phyloP scores from a whole-genome alignment of 2,797 vertebrate species.

The Bryconaethiops microstoma region DNA sequence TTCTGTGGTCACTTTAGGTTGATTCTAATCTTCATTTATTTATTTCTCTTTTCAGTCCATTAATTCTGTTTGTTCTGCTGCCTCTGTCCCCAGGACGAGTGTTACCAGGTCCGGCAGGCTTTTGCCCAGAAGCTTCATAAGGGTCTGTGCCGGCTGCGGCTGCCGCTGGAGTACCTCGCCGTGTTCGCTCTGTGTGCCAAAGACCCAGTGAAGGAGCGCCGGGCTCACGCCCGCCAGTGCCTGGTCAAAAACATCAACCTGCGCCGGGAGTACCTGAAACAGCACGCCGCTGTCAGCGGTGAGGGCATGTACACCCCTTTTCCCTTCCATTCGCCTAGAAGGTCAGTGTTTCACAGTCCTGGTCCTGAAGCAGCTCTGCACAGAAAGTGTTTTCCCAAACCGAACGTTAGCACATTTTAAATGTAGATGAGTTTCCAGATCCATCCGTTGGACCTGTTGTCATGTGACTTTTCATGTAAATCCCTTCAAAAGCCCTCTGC shows the following conservation, averaged over 20 bases:
- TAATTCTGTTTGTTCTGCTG: neutral
- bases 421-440: too few species aligned
- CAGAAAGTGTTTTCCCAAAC: too few species aligned
- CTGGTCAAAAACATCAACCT: slow-evolving; percentile 98
- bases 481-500: too few species aligned
- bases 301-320: slow-evolving; percentile 58
- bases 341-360: neutral
- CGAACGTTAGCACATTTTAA: too few species aligned
- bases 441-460: too few species aligned
- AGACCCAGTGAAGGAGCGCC: slow-evolving; percentile 94
- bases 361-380: neutral
- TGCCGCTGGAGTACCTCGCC: slow-evolving; percentile 96
- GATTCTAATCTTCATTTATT: neutral
- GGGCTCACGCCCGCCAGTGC: slow-evolving; percentile 96
- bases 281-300: slow-evolving; percentile 96
- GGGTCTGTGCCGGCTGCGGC: slow-evolving; percentile 90
- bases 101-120: slow-evolving; percentile 96
- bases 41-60: neutral
- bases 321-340: neutral
- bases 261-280: slow-evolving; percentile 95
- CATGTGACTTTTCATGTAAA: too few species aligned
- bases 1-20: too few species aligned
- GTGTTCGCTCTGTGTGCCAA: slow-evolving; percentile 97
- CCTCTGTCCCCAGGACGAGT: slow-evolving; percentile 85
- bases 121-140: slow-evolving; percentile 98